phyloP scores from a whole-genome alignment of 2,888 invertebrate species.

The Patella pellucida region DNA sequence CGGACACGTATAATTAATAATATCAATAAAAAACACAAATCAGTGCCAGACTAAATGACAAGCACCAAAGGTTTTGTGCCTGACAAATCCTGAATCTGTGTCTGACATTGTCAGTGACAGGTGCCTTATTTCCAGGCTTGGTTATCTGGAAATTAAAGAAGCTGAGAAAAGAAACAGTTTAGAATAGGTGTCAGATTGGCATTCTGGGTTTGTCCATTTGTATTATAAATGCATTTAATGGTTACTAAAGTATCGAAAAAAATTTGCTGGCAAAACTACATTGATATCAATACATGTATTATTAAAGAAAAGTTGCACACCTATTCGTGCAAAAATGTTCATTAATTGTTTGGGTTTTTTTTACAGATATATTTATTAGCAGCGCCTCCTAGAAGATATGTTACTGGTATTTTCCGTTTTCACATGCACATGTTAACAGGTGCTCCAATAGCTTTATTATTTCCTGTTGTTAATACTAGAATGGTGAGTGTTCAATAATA shows the following conservation, averaged over 20 bases:
- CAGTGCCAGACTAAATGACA: too few relatives aligned
- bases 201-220: too few relatives aligned
- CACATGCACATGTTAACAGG: slow-evolving; percentile 95
- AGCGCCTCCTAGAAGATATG: slow-evolving; percentile 85
- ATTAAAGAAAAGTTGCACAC: slow-evolving; percentile 22
- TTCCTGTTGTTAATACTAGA: slow-evolving; percentile 95
- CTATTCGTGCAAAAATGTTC: slow-evolving; percentile 25
- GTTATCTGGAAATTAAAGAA: too few relatives aligned
- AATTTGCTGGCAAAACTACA: background rate
- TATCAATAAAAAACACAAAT: too few relatives aligned
- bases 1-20: too few relatives aligned
- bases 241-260: background rate
- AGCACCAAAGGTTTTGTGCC: too few relatives aligned
- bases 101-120: too few relatives aligned
- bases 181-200: too few relatives aligned
- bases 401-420: slow-evolving; percentile 88
- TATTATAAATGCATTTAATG: too few relatives aligned
- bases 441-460: slow-evolving; percentile 90
- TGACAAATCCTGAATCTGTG: too few relatives aligned
- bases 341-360: slow-evolving; percentile 41
- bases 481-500: slow-evolving; percentile 77
- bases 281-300: background rate
- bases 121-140: too few relatives aligned
- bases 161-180: too few relatives aligned
- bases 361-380: slow-evolving; percentile 89